A percentile compares a stretch with the other conserved stretches of the same genome.
Conservation (phyloP, 2,888 invertebrate species). For the Glaucopsyche alexis region DNA sequence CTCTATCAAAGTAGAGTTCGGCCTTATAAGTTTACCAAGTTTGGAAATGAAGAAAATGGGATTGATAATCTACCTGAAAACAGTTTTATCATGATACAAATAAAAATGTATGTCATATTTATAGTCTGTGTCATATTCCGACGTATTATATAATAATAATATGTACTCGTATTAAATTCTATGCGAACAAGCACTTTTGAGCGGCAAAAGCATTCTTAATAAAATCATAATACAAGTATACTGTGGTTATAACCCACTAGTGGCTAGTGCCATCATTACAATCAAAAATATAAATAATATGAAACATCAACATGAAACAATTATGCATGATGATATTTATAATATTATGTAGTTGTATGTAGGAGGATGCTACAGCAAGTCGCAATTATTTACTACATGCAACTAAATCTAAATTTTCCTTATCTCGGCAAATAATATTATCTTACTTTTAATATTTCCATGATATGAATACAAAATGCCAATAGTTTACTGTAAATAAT, state of each 20-base stretch:
- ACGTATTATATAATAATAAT: neutral
- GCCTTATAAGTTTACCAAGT: neutral
- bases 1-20: neutral
- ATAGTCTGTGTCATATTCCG: neutral
- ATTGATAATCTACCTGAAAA: neutral
- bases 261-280: neutral
- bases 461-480: neutral
- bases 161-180: neutral
- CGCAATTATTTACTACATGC: neutral
- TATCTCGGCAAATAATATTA: neutral
- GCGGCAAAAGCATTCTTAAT: neutral
- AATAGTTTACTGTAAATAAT: no score
- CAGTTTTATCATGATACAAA: neutral
- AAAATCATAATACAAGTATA: neutral
- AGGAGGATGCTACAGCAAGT: neutral
- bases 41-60: neutral
- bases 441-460: neutral
- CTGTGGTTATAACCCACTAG: neutral
- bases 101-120: neutral
- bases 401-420: neutral
- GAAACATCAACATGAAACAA: neutral
- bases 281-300: neutral
- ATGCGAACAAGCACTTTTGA: neutral
- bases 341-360: neutral
- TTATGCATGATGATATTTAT: neutral